phyloP scores from a whole-genome alignment of 2,113 vertebrate species.

The Saguinus midas region DNA sequence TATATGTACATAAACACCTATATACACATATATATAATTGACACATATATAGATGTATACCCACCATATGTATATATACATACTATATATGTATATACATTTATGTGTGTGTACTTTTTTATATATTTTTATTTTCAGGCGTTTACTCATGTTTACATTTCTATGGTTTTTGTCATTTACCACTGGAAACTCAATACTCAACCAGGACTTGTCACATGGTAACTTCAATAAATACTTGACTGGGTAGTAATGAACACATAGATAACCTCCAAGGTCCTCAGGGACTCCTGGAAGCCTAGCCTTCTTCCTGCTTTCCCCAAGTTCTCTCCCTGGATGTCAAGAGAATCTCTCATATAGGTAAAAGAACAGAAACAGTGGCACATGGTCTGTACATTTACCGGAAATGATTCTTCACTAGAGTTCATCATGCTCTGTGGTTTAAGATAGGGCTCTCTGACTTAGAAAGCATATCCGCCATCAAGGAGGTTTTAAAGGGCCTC shows the following conservation, averaged over 20 bases:
- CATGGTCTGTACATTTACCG: neutral
- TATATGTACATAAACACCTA: neutral
- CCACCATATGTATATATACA: neutral
- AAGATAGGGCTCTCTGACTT: neutral
- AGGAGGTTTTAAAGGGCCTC: neutral
- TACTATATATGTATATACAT: neutral
- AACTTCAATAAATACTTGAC: neutral
- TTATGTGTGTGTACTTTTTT: neutral
- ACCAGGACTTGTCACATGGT: neutral
- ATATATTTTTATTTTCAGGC: neutral
- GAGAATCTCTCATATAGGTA: neutral
- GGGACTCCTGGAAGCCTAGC: neutral
- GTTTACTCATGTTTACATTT: neutral
- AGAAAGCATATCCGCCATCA: neutral
- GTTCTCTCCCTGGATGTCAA: neutral
- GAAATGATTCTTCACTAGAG: neutral
- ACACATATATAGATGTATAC: no score
- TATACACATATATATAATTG: neutral
- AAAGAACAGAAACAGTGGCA: neutral
- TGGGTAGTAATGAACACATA: neutral
- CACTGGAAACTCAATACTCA: neutral
- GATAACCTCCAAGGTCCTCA: rapidly evolving
- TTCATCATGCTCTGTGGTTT: neutral
- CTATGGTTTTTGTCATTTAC: neutral
- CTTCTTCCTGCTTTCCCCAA: neutral